phyloP scores from a whole-genome alignment of 2,888 invertebrate species.

The Incurvaria masculella region DNA sequence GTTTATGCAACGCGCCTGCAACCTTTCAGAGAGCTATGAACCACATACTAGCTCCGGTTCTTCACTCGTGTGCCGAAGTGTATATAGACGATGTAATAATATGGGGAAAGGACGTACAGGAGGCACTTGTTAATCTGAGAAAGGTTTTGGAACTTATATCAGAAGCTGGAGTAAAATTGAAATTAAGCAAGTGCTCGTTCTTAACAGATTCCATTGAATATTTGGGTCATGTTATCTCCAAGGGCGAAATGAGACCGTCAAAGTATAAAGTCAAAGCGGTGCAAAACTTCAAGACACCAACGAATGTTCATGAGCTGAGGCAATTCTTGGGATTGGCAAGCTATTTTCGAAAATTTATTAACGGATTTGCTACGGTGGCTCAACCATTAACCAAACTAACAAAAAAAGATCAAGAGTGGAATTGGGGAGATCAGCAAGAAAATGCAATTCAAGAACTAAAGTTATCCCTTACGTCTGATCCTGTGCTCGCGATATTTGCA shows the following conservation, averaged over 20 bases:
- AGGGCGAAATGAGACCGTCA: slow-evolving; percentile 5
- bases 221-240: slow-evolving; percentile 7
- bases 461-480: background rate
- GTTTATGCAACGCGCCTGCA: slow-evolving; percentile 10
- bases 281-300: slow-evolving; percentile 7
- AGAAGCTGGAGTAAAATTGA: slow-evolving; percentile 4
- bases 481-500: slow-evolving; percentile 4
- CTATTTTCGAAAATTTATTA: slow-evolving; percentile 13
- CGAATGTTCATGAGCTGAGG: slow-evolving; percentile 12
- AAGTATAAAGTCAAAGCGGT: slow-evolving; percentile 6
- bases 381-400: slow-evolving; percentile 10
- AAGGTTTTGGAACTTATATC: slow-evolving; percentile 5
- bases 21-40: slow-evolving; percentile 12
- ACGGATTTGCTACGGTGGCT: slow-evolving; percentile 11
- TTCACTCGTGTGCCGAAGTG: slow-evolving; percentile 11
- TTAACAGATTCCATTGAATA: slow-evolving; percentile 7
- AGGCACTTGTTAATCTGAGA: slow-evolving; percentile 3
- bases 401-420: slow-evolving; percentile 9
- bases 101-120: slow-evolving; percentile 7
- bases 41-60: slow-evolving; percentile 8
- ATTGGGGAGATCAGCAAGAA: slow-evolving; percentile 6
- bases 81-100: slow-evolving; percentile 14
- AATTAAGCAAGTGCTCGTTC: slow-evolving; percentile 8
- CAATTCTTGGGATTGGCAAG: slow-evolving; percentile 14
- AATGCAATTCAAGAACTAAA: slow-evolving; percentile 4